Base-by-base conservation (phyloP, 2,113 vertebrate species). In the Corythaixoides concolor region DNA sequence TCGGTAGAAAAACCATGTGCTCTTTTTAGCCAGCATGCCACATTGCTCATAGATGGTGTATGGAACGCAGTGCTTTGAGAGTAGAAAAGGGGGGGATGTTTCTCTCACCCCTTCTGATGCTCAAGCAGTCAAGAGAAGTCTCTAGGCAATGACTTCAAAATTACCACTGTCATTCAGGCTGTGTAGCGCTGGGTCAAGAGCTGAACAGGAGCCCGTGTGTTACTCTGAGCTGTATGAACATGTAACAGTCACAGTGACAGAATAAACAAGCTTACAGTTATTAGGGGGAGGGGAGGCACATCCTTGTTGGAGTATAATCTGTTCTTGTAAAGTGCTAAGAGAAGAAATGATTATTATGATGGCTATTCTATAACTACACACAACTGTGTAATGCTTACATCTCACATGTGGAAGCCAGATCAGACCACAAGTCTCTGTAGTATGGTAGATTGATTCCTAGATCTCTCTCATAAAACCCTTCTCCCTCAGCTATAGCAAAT, bases 311-410 rank as follows among this genome's bases (percentile, higher is more conserved):
- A 75, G 15, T 37, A 5, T 53, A 24, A 58, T 74, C 47, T 1
- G 0, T 45, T n/a, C n/a, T 41, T 49, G 39, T 52, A 17, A 56
- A 27, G 22, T 50, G 26, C 33, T 73, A n/a, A 85, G 43, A 78
- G 35, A 66, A 80, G 43, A 32, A 58, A 12, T 1, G 0, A 33
- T 73, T 23, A 21, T 43, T 45, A 6, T 1, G 15, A 15, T 53
- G 30, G 8, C 19, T 45, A 1, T 73, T 49, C 9, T 73, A 0
- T 49, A 64, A 11, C n/a, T 49, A 10, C 26, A 47, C 19, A 4
- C n/a, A 72, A 0, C 30, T 23, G 6, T 1, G 0, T 73, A 18
- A 23, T 49, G 33, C 28, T 28, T 28, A 8, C 2, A 3, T 64
- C 17, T 85, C 2, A 0, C 27, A 4, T 9, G 19, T 27, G 45